These are phyloP conservation scores for Neogobius melanostomus DNA, from an alignment of 2,113 vertebrate genomes.

Conservation along the genomic window DNA sequence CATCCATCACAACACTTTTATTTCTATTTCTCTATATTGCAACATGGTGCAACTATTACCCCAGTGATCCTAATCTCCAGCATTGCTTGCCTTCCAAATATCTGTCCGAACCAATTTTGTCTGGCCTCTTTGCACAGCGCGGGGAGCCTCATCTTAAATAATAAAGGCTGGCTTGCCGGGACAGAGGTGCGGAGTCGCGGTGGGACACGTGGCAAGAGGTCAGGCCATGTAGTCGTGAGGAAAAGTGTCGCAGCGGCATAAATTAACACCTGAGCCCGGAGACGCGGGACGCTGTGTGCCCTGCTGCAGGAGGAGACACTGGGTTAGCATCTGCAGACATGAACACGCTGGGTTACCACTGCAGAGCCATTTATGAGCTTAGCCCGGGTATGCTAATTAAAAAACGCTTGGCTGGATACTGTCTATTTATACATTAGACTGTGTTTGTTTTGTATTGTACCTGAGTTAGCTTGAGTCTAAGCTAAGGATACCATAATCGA, in stretches of 20 bases:
- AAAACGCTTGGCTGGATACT: neutral
- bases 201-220: slow-evolving; percentile 44
- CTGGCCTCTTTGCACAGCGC: neutral
- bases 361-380: neutral
- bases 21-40: neutral
- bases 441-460: neutral
- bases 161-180: slow-evolving; percentile 1
- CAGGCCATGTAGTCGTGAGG: slow-evolving; percentile 50
- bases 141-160: slow-evolving; percentile 10
- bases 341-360: slow-evolving; percentile 36
- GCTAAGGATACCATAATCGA: too few relatives aligned
- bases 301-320: slow-evolving; percentile 40
- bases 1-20: neutral
- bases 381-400: neutral
- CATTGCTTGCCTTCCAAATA: slow-evolving; percentile 13
- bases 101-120: slow-evolving; percentile 14
- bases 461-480: too few relatives aligned
- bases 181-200: slow-evolving; percentile 20
- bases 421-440: neutral
- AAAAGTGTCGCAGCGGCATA: slow-evolving; percentile 62
- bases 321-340: slow-evolving; percentile 68
- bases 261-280: slow-evolving; percentile 72
- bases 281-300: slow-evolving; percentile 32
- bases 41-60: slow-evolving; percentile 45
- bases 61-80: slow-evolving; percentile 25